Base-by-base conservation (phyloP, 2,888 invertebrate species). In the Andrena fulva region DNA sequence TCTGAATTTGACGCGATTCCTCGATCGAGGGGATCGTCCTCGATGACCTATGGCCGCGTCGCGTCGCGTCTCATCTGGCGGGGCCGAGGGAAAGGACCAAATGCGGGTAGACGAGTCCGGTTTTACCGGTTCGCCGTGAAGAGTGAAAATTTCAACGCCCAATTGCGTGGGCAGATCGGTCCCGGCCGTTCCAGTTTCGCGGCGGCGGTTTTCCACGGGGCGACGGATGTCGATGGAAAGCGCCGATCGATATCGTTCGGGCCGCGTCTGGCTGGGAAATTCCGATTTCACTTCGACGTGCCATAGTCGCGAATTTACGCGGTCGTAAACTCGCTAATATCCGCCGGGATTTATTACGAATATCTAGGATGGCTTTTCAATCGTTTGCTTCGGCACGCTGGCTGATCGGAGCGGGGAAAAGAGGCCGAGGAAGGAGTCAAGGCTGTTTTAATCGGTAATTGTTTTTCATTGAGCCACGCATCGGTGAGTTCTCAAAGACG, bases 71-170 rank as follows among this genome's bases (percentile, higher is more conserved):
- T 42, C 42, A 42, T 12, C n/a, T 50, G 20, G 7, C 56, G 56
- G 2, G 64, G 54, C 5, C 33, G 54, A 50, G 82, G 67, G 76
- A 79, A 84, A 80, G 73, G 79, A 79, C 20, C 20, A 5, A 66
- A 42, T 24, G 1, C 59, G n/a, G 1, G 16, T n/a, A 48, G 42
- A 48, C 27, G 35, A 27, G 77, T 77, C 80, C 60, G 76, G 80
- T 73, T 64, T 24, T 59, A 86, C 86, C 80, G 81, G 86, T 86
- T 82, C 82, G 20, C 29, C 60, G 79, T 75, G 54, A 78, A 85
- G 63, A 86, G 83, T 86, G 86, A 86, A 85, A 82, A 77, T 76
- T 70, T 63, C 50, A 64, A 66, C 77, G 50, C 35, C 64, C 48
- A 74, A 62, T 66, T 69, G 71, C 74, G n/a, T 56, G 20, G 42